phyloP scores from a whole-genome alignment of 2,797 vertebrate genomes.

The Leptatherina wallacei region DNA sequence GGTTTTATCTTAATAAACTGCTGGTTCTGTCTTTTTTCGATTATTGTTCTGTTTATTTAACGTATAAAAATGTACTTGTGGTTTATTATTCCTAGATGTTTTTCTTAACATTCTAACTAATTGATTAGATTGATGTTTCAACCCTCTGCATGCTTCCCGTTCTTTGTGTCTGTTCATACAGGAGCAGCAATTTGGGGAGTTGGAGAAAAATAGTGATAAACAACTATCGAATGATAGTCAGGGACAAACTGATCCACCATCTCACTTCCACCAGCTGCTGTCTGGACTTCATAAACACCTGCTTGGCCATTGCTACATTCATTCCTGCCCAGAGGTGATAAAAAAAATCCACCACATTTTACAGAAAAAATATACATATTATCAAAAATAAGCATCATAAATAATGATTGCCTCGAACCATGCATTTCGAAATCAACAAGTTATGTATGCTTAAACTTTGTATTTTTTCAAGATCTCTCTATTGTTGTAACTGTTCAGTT shows the following conservation, averaged over 20 bases:
- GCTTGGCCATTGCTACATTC: constrained; percentile 85
- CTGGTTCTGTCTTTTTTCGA: background rate
- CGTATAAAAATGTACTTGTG: background rate
- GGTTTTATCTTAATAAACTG: background rate
- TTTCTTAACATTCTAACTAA: background rate
- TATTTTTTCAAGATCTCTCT: constrained; percentile 4
- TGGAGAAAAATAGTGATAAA: constrained; percentile 89
- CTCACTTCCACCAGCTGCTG: constrained; percentile 86
- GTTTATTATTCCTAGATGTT: background rate
- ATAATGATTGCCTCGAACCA: background rate
- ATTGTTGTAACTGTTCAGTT: background rate
- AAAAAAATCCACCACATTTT: background rate
- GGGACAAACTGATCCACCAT: constrained; percentile 82
- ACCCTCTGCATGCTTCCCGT: background rate
- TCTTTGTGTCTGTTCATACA: constrained; percentile 43
- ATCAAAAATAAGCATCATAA: background rate
- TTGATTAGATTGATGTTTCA: background rate
- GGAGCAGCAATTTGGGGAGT: constrained; percentile 86
- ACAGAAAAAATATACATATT: background rate
- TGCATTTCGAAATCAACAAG: background rate
- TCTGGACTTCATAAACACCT: constrained; percentile 87
- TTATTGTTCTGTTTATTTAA: background rate
- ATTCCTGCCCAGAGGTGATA: constrained; percentile 77
- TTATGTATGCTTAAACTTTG: background rate
- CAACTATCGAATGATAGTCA: constrained; percentile 75